Evolutionary conservation across 1,140 invertebrate species (phyloP), one percentile per base, ranked within the genome.

Genomic region (Sminthurides bifidus): DNA sequence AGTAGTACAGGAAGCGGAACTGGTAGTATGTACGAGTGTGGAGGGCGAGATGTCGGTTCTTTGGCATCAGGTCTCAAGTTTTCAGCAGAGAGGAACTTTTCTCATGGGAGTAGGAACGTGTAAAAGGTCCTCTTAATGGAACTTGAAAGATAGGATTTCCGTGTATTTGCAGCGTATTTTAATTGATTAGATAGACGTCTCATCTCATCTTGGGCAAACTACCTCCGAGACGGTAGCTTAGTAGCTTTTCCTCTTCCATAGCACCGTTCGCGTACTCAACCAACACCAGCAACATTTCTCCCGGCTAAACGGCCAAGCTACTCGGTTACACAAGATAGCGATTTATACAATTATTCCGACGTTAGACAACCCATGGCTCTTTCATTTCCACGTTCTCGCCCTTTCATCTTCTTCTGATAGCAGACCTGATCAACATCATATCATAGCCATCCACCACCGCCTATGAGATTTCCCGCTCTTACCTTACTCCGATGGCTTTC

Each of bases 91-190:
- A 43, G 3, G 5, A 33, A 49, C 27, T 27, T 53, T 19, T 53
- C 57, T 59, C 61, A n/a, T 19, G 56, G 58, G 55, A 58, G 43
- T 56, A 35, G 27, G 46, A 49, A 58, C 58, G 58, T 60, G 58
- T 60, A 51, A 63, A 63, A 58, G 61, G 61, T 63, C 61, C 55
- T 57, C 61, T 56, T 65, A 65, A 65, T 65, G 64, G 64, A 63
- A 63, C 52, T 60, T 63, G 64, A 65, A 65, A 63, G 64, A 65
- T 65, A 63, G 61, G 64, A 62, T 65, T 65, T 65, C 58, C 61
- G 61, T 65, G 64, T 65, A 65, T 61, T 63, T 63, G 44, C 51
- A 58, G 53, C 37, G 41, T 51, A 65, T 65, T 65, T 65, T 65
- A 65, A 65, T 65, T 65, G 64, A 63, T 59, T 63, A 63, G 64